Conservation (phyloP, 1,140 invertebrate species). For the Sycobia sp. region DNA sequence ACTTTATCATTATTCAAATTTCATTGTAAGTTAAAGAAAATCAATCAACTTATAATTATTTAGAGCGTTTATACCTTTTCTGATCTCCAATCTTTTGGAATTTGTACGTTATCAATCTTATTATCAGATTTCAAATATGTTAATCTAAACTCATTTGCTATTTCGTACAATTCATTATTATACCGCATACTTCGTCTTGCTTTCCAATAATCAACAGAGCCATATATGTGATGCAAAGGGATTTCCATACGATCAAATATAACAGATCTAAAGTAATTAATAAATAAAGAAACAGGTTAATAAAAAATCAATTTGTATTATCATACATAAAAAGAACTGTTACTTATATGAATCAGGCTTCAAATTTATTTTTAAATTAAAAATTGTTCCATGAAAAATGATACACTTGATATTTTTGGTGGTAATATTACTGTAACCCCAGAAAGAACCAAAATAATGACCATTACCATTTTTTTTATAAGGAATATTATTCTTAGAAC, state of each 20-base stretch:
- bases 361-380: constrained; percentile 64
- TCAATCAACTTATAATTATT: background rate
- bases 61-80: constrained; percentile 66
- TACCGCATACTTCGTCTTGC: constrained; percentile 92
- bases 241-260: constrained; percentile 89
- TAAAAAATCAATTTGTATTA: too few species aligned
- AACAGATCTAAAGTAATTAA: constrained; percentile 64
- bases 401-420: constrained; percentile 75
- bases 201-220: constrained; percentile 81
- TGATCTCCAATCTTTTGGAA: constrained; percentile 67
- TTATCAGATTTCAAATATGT: constrained; percentile 74
- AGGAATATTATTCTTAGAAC: constrained; percentile 54
- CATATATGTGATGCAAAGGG: constrained; percentile 85
- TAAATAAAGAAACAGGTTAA: constrained; percentile 13
- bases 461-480: constrained; percentile 60
- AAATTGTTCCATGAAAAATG: constrained; percentile 81
- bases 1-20: background rate
- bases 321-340: constrained; percentile 9
- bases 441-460: constrained; percentile 64
- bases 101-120: constrained; percentile 65
- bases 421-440: constrained; percentile 70
- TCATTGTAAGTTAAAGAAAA: background rate
- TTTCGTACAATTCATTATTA: constrained; percentile 69
- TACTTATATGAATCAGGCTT: constrained; percentile 53
- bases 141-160: constrained; percentile 75